Conservation (phyloP, 2,888 invertebrate species). For the Caradrina clavipalpis region DNA sequence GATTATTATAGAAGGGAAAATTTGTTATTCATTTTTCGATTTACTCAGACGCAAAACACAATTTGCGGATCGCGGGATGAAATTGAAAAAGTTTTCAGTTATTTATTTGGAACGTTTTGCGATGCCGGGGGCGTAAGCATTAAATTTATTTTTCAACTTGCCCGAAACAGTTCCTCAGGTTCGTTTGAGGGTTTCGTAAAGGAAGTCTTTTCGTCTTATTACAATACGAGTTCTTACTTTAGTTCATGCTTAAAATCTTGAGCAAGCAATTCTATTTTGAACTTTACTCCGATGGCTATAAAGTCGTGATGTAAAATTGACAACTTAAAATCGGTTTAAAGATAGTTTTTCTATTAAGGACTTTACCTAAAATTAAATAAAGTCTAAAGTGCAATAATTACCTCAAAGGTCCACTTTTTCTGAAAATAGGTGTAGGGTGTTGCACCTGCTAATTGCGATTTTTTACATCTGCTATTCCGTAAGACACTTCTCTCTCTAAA, state of each 20-base stretch:
- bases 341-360: no score
- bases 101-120: slow-evolving; percentile 87
- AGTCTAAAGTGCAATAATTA: no score
- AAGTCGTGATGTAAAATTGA: not conserved
- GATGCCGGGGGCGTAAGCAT: slow-evolving; percentile 77
- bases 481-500: no score
- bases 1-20: slow-evolving; percentile 81
- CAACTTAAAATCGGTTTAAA: no score
- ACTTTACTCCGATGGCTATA: not conserved
- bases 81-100: slow-evolving; percentile 90
- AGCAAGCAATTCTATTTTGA: not conserved
- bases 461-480: no score
- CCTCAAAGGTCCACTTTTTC: no score
- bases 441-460: no score
- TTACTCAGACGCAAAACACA: slow-evolving; percentile 89
- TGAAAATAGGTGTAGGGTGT: no score
- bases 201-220: slow-evolving; percentile 21
- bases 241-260: not conserved
- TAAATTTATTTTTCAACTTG: slow-evolving; percentile 83
- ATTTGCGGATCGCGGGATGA: slow-evolving; percentile 87
- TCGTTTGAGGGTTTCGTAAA: slow-evolving; percentile 37
- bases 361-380: no score
- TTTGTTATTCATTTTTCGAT: slow-evolving; percentile 88
- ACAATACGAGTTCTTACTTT: not conserved
- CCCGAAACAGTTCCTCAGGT: slow-evolving; percentile 72